Conservation (phyloP, 2,797 vertebrate species). For the Columba guinea region DNA sequence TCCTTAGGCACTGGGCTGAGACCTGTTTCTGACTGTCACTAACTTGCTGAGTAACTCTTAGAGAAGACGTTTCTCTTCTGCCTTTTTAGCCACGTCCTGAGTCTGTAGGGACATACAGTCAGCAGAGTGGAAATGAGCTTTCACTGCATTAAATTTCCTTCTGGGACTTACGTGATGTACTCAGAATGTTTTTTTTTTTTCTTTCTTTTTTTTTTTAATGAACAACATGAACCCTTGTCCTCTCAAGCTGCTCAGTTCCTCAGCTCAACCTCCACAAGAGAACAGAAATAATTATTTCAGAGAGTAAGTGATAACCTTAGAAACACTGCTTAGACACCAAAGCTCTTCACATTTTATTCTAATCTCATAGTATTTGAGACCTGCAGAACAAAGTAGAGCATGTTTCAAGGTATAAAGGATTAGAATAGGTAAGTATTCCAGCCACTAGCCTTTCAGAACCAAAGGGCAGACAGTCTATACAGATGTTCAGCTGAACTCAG, state of each 20-base stretch:
- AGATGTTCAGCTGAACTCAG: not conserved
- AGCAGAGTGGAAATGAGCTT: not conserved
- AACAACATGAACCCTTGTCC: not conserved
- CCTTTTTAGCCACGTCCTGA: not conserved
- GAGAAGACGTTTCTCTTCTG: not conserved
- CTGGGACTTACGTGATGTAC: not conserved
- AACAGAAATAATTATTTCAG: not conserved
- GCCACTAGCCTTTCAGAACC: not conserved
- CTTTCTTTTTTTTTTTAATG: not conserved
- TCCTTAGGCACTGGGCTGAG: not conserved
- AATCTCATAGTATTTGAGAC: not conserved
- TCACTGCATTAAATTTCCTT: not conserved
- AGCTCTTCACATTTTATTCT: not conserved
- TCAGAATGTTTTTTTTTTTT: not conserved
- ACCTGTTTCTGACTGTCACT: not conserved
- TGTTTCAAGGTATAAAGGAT: not conserved
- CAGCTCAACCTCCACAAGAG: not conserved
- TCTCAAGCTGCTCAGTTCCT: not conserved
- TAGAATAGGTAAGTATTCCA: not conserved
- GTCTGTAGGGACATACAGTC: accelerated
- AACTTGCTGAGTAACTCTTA: not conserved
- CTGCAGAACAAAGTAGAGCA: not conserved
- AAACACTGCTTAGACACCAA: not conserved
- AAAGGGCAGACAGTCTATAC: not conserved
- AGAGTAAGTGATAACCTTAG: not conserved